Conservation (phyloP, 2,888 invertebrate species). For the Crossocerus cetratus region DNA sequence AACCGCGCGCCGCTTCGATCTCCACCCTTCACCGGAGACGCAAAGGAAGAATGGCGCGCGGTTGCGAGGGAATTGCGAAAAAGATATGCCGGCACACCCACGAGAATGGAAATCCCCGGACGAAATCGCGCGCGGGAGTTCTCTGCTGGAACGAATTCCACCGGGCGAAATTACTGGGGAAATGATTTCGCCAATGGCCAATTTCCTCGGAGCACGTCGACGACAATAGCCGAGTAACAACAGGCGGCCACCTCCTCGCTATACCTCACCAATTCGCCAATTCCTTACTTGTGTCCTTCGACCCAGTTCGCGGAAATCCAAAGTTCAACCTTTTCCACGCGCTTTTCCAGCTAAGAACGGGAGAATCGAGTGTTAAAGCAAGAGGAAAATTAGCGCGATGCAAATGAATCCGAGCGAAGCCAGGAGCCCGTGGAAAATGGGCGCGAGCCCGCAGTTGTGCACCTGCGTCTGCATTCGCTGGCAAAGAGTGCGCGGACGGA, state of each 20-base stretch:
- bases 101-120: constrained; percentile 27
- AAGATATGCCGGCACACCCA: neutral
- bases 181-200: constrained; percentile 40
- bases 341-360: too few species aligned
- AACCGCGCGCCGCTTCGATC: too few species aligned
- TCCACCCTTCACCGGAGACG: neutral
- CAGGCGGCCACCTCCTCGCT: too few species aligned
- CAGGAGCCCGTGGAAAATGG: constrained; percentile 17
- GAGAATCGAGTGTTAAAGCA: too few species aligned
- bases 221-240: constrained; percentile 35
- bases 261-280: too few species aligned
- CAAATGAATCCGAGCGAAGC: neutral
- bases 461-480: too few species aligned
- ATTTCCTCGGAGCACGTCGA: constrained; percentile 34
- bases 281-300: too few species aligned
- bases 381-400: too few species aligned
- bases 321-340: too few species aligned
- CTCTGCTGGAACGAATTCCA: constrained; percentile 41
- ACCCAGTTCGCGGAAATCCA: too few species aligned
- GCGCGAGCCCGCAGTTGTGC: constrained; percentile 11
- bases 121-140: constrained; percentile 32
- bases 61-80: neutral
- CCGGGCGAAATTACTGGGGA: constrained; percentile 26
- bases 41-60: neutral
- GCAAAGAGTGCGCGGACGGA: constrained; percentile 32